Base-by-base conservation (phyloP, 1,140 invertebrate species). In the Cyclargus thomasi region DNA sequence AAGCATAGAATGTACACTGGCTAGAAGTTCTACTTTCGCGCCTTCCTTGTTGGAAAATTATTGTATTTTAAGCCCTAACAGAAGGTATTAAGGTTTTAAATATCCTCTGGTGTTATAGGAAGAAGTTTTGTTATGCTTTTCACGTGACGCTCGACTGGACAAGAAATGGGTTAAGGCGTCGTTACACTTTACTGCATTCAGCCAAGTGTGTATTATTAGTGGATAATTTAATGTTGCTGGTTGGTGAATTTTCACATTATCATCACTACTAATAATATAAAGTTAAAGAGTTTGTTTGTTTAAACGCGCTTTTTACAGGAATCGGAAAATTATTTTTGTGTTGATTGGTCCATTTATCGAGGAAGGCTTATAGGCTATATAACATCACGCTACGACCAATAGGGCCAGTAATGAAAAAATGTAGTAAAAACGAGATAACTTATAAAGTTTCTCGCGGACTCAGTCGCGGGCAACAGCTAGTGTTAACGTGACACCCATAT, bases 81-180 rank as follows among this genome's bases (percentile, higher is more conserved):
- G 1, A 1, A 21, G 21, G 17, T 3, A 21, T 1, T 59, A 59
- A 21, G 20, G 55, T 59, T 21, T 17, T 21, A 20, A 20, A 59
- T 59, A 21, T 11, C 55, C 1, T 4, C 8, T 29, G 29, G 11
- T 20, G 17, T 18, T 20, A 59, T 47, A 47, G 14, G 17, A 11
- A 10, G 55, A 59, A 21, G 55, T 59, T 59, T 59, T 59, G 55
- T 59, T 59, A 59, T 59, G 55, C 21, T 59, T 59, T 59, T 59
- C 55, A 59, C 55, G 55, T 59, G 21, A 59, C 18, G 55, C 55
- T 18, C 21, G 55, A 21, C 10, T 59, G 55, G 18, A 47, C 39
- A 47, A 16, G 39, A 47, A 47, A 47, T 47, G 39, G 39, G 4
- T 47, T 47, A 14, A 47, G 14, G 39, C 39, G 39, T 14, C 8